phyloP scores from a whole-genome alignment of 2,888 invertebrate genomes.

The Tiphia femorata region DNA sequence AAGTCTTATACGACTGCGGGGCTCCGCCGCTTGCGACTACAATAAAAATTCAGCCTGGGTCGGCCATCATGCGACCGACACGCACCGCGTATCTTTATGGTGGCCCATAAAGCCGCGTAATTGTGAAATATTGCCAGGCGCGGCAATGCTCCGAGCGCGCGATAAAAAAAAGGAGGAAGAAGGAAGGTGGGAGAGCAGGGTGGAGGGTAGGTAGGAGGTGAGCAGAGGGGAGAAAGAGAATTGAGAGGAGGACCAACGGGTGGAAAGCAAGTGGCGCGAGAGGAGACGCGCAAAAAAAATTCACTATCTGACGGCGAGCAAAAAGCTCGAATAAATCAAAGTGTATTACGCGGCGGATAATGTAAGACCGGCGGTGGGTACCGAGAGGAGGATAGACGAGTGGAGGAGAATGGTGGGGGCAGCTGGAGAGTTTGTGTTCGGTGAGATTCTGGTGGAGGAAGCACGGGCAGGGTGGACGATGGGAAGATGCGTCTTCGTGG shows the following conservation, averaged over 20 bases:
- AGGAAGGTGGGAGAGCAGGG: not conserved
- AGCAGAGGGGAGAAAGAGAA: not conserved
- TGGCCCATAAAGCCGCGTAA: slow-evolving; percentile 61
- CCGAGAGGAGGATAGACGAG: not conserved
- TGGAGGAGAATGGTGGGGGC: not conserved
- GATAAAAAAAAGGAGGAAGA: slow-evolving; percentile 36
- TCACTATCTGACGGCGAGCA: slow-evolving; percentile 43
- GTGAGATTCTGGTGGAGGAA: not conserved
- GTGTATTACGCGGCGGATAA: slow-evolving; percentile 41
- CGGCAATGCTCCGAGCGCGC: slow-evolving; percentile 50
- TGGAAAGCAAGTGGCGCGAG: not conserved
- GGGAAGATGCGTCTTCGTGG: not conserved
- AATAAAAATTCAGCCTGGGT: slow-evolving; percentile 55
- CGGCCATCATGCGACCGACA: slow-evolving; percentile 60
- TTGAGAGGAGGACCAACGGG: slow-evolving; percentile 5
- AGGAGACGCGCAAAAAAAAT: slow-evolving; percentile 37
- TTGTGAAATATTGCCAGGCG: slow-evolving; percentile 62
- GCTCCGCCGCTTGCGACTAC: slow-evolving; percentile 23
- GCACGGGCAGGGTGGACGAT: not conserved
- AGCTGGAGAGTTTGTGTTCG: not conserved
- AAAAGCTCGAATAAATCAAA: slow-evolving; percentile 56
- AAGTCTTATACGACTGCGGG: slow-evolving; percentile 21
- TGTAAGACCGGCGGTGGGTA: slow-evolving; percentile 5
- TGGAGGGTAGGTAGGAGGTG: not conserved
- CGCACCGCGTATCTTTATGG: slow-evolving; percentile 64